Base-by-base conservation (phyloP, 2,113 vertebrate species). In the Heteronetta atricapilla region DNA sequence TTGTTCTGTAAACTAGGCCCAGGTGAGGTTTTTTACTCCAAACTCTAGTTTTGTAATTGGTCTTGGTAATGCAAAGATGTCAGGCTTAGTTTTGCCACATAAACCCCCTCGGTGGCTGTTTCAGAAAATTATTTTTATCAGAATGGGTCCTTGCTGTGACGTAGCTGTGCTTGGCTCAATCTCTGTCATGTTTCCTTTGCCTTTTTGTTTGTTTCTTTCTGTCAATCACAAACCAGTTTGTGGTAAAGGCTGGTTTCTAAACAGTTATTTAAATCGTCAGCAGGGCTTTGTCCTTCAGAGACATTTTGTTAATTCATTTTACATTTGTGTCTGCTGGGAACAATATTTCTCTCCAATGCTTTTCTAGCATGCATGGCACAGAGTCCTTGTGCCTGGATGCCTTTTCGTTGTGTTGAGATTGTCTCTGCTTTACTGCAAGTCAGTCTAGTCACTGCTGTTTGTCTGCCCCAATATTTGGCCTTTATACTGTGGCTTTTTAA, bases 291-390 rank as follows among this genome's bases (percentile, higher is more conserved):
- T 78, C 77, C 72, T 94, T 93, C 78, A 70, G 86, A 88, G 72
- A 40, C 36, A 62, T 73, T 86, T 74, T 3, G 18, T 86, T 94
- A 95, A 88, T 80, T 88, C 76, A 79, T 89, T 95, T 92, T 92
- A 78, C 69, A 53, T 92, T 90, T 90, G 64, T 68, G 93, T 95
- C 79, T 70, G 78, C 80, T 87, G 88, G 88, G 86, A 95, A 74
- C 20, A 89, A 72, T 62, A 76, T 66, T 95, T 82, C 31, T 92
- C 62, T 75, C 67, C 82, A 72, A 25, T 36, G 34, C 48, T 76
- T 93, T 86, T 63, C 64, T 40, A 88, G 68, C 33, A 25, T 28
- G 36, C 53, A 38, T 0, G 0, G 20, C 0, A 0, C 73, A 91
- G 66, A 82, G 75, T 29, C 4, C 5, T 50, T 53, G 26, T 68